Evolutionary conservation across 64 coral and sea anemone genomes (phyloP).

Genomic region (Montipora foliosa): DNA sequence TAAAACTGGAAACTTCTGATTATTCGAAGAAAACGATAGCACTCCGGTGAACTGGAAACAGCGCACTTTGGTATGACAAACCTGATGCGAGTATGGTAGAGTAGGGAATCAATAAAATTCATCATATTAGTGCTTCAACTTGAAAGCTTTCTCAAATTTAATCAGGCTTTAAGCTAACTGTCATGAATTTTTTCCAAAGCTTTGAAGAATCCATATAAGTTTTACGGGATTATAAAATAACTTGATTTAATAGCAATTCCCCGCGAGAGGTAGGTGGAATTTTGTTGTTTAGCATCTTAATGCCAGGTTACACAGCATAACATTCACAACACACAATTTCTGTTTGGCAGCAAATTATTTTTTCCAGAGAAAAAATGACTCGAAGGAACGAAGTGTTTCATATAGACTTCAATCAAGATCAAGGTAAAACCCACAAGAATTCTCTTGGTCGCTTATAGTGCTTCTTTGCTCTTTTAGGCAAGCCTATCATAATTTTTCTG

Average conservation of each 20-base stretch:
- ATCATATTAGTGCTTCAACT: neutral
- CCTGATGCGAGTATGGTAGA: neutral
- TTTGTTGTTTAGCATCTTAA: neutral
- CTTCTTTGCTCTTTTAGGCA: too few relatives aligned
- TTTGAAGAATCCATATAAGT: neutral
- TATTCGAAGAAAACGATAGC: neutral
- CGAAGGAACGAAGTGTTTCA: slow-evolving; percentile 39
- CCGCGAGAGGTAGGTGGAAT: neutral
- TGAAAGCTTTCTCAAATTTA: too few relatives aligned
- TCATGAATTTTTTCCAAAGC: neutral
- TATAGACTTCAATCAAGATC: slow-evolving; percentile 63
- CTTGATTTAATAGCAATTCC: too few relatives aligned
- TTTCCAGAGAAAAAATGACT: neutral
- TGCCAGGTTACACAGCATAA: slow-evolving; percentile 16
- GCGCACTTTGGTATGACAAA: slow-evolving; percentile 17
- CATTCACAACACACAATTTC: neutral
- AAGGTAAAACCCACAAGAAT: slow-evolving; percentile 6
- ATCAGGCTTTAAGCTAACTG: too few relatives aligned
- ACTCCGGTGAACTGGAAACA: neutral
- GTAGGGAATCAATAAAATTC: neutral
- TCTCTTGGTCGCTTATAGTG: too few relatives aligned
- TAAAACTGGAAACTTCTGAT: neutral
- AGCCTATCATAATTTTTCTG: too few relatives aligned
- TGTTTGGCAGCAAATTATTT: neutral
- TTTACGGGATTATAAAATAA: too few relatives aligned